phyloP scores from a whole-genome alignment of 2,888 invertebrate genomes.

The Plutella xylostella region DNA sequence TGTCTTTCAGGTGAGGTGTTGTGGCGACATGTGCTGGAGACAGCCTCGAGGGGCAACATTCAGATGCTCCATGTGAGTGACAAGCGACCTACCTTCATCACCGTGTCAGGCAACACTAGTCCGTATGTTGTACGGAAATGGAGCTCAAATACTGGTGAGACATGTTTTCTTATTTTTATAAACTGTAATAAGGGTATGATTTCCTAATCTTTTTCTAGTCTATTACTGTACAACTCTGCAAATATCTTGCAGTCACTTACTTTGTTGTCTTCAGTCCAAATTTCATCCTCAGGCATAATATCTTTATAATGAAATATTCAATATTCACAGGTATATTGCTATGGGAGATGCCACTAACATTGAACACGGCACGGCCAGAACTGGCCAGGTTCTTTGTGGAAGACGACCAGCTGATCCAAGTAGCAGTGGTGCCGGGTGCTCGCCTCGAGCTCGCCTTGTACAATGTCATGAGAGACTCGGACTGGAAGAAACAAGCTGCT shows the following conservation, averaged over 20 bases:
- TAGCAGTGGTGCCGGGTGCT: conserved; percentile 70
- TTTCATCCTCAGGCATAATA: no score
- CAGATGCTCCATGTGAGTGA: conserved; percentile 73
- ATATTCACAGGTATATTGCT: conserved; percentile 64
- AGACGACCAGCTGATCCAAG: conserved; percentile 70
- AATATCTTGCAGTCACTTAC: no score
- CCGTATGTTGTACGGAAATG: conserved; percentile 82
- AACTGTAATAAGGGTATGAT: background rate
- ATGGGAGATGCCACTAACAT: conserved; percentile 80
- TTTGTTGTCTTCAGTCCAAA: no score
- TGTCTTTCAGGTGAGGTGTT: conserved; percentile 73
- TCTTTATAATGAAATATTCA: no score
- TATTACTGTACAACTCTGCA: no score
- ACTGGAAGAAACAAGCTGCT: conserved; percentile 70
- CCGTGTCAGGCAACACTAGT: conserved; percentile 61
- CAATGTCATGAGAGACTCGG: conserved; percentile 60
- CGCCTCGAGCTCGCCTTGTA: conserved; percentile 76
- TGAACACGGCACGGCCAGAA: conserved; percentile 46
- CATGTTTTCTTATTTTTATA: no score
- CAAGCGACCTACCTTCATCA: conserved; percentile 79
- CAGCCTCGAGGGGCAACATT: conserved; percentile 71
- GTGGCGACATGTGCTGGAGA: conserved; percentile 88
- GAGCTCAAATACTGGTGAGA: conserved; percentile 80
- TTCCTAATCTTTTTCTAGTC: no score
- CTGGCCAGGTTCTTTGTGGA: conserved; percentile 71